Percentiles rank a stretch among this genome's conserved stretches.
Conservation (phyloP, 2,888 invertebrate genomes). For the Arge pagana region DNA sequence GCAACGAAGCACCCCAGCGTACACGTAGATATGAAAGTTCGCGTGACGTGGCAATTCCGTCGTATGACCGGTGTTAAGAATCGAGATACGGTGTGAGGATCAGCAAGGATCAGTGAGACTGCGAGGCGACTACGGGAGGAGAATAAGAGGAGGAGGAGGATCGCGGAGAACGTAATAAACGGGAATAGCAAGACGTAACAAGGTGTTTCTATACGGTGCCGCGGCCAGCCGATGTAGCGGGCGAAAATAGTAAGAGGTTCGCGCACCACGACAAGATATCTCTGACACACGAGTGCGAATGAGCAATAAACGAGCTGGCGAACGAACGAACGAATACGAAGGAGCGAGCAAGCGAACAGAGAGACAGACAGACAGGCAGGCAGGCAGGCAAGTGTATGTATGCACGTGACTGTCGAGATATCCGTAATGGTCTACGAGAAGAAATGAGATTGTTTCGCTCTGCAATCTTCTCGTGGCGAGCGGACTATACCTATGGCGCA, state of each 20-base stretch:
- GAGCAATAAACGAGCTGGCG: slow-evolving; percentile 9
- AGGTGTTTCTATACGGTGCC: slow-evolving; percentile 12
- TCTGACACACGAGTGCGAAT: slow-evolving; percentile 30
- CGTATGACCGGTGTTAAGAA: too few species aligned
- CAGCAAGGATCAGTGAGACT: too few species aligned
- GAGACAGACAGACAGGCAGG: slow-evolving; percentile 11
- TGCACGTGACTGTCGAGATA: slow-evolving; percentile 21
- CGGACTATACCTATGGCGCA: slow-evolving; percentile 56
- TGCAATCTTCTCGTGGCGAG: slow-evolving; percentile 38
- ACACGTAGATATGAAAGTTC: too few species aligned
- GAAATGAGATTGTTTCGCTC: slow-evolving; percentile 29
- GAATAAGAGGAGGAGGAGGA: too few species aligned
- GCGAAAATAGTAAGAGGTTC: slow-evolving; percentile 34
- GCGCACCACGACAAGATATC: slow-evolving; percentile 40
- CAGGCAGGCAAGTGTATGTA: slow-evolving; percentile 26
- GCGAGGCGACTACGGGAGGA: too few species aligned
- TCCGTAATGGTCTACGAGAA: too few species aligned
- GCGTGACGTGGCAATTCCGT: too few species aligned
- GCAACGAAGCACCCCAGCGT: too few species aligned
- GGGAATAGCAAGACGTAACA: too few species aligned
- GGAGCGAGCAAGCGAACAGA: slow-evolving; percentile 15
- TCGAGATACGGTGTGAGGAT: too few species aligned
- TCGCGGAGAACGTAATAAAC: too few species aligned
- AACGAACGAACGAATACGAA: slow-evolving; percentile 11
- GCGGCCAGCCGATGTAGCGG: slow-evolving; percentile 17